Base-by-base conservation (phyloP, 2,888 invertebrate species). In the Caenorhabditis parvicauda region DNA sequence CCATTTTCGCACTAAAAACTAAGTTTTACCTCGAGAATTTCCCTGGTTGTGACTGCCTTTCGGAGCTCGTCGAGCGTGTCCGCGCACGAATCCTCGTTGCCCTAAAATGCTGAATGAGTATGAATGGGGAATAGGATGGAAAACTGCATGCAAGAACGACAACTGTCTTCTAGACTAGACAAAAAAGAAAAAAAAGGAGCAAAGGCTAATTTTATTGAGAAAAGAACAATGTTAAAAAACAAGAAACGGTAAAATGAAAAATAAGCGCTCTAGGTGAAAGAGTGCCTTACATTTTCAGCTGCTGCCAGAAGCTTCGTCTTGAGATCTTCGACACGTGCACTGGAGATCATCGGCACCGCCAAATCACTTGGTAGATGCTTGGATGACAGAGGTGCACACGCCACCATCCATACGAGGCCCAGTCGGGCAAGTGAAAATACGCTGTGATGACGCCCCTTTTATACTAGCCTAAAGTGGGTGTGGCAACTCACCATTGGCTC, bases 281-380 rank as follows among this genome's bases (percentile, higher is more conserved):
- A 38, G n/a, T n/a, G n/a, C n/a, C 77, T 77, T 79, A 79, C 78
- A 69, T 78, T 76, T 61, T 77, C 72, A 52, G 72, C 63, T 43
- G 75, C 75, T 50, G 46, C 41, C 45, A 62, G 56, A 27, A 79
- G 72, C 51, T 69, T 70, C 48, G 67, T 55, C 67, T 76, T 79
- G 64, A 79, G 68, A 55, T 74, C 76, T 32, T 79, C 79, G 42
- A 75, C 70, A 48, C 59, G 58, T 42, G 60, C 59, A 44, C 52
- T 29, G 45, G 63, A 42, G 45, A 60, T 60, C 64, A 66, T 67
- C 61, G 67, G 52, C 59, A 58, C 63, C 53, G 68, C 67, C 64
- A 73, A 64, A 39, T 54, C 54, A 54, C 59, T 58, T 58, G 55
- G 65, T 28, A 67, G 65, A 50, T 65, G 67, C 47, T 48, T 25